Evolutionary conservation across 2,888 invertebrate genomes (phyloP).

Genomic region (Glyphotaelius pellucidus): DNA sequence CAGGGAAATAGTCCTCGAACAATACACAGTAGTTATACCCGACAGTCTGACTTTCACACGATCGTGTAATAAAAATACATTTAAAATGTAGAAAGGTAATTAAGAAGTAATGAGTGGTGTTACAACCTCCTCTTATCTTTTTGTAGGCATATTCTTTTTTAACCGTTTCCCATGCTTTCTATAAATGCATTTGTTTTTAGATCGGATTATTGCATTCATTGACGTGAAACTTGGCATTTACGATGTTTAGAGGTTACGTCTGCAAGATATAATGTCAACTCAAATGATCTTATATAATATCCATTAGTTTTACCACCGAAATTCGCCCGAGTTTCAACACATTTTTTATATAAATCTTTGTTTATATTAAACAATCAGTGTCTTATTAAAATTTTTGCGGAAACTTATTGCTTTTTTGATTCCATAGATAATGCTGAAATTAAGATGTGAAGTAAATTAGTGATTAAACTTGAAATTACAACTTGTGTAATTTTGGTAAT

Average conservation of each 20-base stretch:
- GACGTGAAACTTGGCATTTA: not conserved
- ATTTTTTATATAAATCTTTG: too few species aligned
- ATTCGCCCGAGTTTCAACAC: too few species aligned
- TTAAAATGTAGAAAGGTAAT: not conserved
- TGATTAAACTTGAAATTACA: too few species aligned
- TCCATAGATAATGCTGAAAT: too few species aligned
- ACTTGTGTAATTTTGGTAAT: too few species aligned
- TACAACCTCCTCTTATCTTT: not conserved
- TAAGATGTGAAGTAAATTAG: too few species aligned
- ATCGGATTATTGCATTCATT: not conserved
- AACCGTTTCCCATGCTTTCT: not conserved
- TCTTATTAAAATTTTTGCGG: too few species aligned
- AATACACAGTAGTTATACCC: not conserved
- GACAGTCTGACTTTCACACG: not conserved
- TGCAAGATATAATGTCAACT: too few species aligned
- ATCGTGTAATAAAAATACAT: not conserved
- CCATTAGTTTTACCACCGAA: too few species aligned
- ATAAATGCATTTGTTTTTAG: not conserved
- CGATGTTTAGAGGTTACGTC: not conserved
- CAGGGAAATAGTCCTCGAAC: not conserved
- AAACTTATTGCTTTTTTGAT: too few species aligned
- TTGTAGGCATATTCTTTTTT: not conserved
- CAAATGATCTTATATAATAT: too few species aligned
- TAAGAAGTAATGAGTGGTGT: not conserved
- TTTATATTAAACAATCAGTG: too few species aligned